Evolutionary conservation across 2,113 vertebrate genomes (phyloP), one percentile per base, ranked within the genome.

Genomic region (Chaetura pelagica): DNA sequence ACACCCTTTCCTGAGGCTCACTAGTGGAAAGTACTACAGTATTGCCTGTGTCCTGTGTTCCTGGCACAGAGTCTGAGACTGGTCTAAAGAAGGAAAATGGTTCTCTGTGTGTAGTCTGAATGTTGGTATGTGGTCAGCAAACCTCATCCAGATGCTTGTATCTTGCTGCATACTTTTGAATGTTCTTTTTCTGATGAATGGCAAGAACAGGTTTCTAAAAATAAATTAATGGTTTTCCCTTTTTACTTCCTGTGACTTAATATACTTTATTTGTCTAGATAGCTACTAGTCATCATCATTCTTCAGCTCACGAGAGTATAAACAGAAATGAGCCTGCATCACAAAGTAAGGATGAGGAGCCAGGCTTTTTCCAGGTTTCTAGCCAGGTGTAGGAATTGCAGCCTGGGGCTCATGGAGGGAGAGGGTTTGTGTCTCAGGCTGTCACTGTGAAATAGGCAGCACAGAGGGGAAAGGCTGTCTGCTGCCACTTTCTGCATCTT

Each of bases 141-240:
- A 95, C 96, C 83, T 87, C 92, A 91, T 80, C 92, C 96, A 96
- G 66, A 84, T 95, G 97, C 92, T 93, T 84, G 86, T 93, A 81
- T 96, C 89, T 94, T 20, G 4, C 94, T 64, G 95, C 95, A 84
- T 96, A 83, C 89, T 98, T 98, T 89, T 84, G 83, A 84, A 61
- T 92, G 95, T 93, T 95, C 94, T 94, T 96, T 94, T 96, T 92
- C 89, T 96, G 96, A 97, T 97, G 97, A 97, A 97, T 94, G 97
- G 96, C 95, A 97, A 97, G 96, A 96, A 89, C 93, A 97, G 85
- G 48, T 84, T 98, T 97, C 97, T 98, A 97, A 97, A 98, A 98
- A 98, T 98, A 98, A 96, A 97, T 32, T 95, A 95, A 68, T 88
- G 59, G 78, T 92, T 91, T 81, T 76, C 77, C 71, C 72, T 93